Evolutionary conservation across 2,888 invertebrate genomes (phyloP), one percentile per base, ranked within the genome.

Genomic region (Carpatolechia fugitivella): DNA sequence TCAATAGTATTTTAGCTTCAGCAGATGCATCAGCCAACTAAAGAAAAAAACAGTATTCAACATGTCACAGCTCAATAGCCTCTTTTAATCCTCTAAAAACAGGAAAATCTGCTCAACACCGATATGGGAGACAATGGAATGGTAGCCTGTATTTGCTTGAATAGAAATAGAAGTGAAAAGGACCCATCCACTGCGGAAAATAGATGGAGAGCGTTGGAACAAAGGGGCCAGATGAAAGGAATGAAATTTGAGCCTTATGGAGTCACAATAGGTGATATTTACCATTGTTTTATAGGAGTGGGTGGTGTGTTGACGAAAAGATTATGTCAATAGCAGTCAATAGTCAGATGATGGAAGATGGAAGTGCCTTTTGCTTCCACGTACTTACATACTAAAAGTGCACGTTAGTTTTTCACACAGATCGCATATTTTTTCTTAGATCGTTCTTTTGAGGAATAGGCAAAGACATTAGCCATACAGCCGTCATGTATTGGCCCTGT

Each of bases 191-290:
- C 1, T 1, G 29, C 44, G 44, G 44, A 29, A 44, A 44, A 44
- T 44, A 20, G 44, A 41, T 41, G 20, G 44, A 24, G 24, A 5
- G 6, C 16, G 40, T 41, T 24, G 20, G 44, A 24, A 20, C 44
- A 41, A 41, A 16, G 20, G 7, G 20, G 11, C 11, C 7, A 24
- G 41, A 16, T 10, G 41, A 20, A 24, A 20, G 16, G 20, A 20
- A 20, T 41, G 20, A 24, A 41, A 20, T 41, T 41, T 41, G 20
- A 41, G 4, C 18, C 41, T 8, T 41, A 41, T 41, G 41, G 1
- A 16, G 11, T 11, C 10, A 41, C 20, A 18, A 41, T 20, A 68
- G 41, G 41, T 41, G 3, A 41, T 24, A 16, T 41, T 20, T 41
- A 20, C 11, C 18, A 16, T 41, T 20, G 41, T 20, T 3, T 41